Base-by-base conservation (phyloP, 2,113 vertebrate species). In the Pachyramphus minor region DNA sequence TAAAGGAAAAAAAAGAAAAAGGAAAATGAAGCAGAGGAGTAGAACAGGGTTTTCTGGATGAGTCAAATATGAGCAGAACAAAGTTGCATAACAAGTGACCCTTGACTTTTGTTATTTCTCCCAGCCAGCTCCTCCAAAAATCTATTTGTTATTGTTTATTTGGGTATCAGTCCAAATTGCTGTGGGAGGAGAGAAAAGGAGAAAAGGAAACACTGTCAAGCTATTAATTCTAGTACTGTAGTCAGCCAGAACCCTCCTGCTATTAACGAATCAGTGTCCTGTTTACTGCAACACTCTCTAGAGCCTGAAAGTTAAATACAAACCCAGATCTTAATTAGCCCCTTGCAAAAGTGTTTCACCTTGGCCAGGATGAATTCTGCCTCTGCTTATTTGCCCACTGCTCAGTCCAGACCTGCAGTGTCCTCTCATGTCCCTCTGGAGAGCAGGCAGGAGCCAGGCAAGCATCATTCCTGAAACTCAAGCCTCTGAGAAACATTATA, bases 111-210 rank as follows among this genome's bases (percentile, higher is more conserved):
- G 88, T 95, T 96, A 93, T 96, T 97, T 86, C 85, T 96, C 47
- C 88, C 53, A 96, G 88, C 27, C 90, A 80, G 55, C 92, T 94
- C 92, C 95, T 96, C 87, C 93, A 94, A 91, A 95, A 96, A 93
- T 77, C 87, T 83, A 67, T 91, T 83, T 90, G 93, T 96, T 95
- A 93, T 95, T 96, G 96, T 96, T 97, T 96, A 84, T 93, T 96
- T 96, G 93, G 96, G 95, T 94, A 92, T 90, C 83, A 81, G 95
- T 95, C 95, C 95, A 96, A 97, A 95, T 77, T 93, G 85, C 85
- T 95, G 93, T 91, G 85, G 95, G 95, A 96, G 90, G 87, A 96
- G 88, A 94, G 71, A 87, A 81, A 41, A 89, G 60, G 53, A 89
- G 80, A 60, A 88, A 89, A 95, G 93, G 93, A 93, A 96, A 81